Evolutionary conservation across 1,140 invertebrate species (phyloP), one percentile per base, ranked within the genome.

Genomic region (Agrilus planipennis): DNA sequence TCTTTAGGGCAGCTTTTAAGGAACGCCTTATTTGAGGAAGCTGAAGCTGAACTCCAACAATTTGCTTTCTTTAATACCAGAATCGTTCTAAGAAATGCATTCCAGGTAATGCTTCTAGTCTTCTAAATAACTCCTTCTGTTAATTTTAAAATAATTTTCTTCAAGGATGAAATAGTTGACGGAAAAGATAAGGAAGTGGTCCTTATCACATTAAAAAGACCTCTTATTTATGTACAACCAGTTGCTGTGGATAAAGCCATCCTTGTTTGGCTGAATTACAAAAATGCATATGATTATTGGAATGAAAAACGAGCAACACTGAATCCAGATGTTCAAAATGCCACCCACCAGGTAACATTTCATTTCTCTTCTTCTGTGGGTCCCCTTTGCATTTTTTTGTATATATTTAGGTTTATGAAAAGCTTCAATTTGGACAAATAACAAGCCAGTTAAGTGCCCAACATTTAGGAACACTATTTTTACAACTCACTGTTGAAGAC

Each of bases 271-370:
- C 67, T 97, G 29, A 97, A 96, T 65, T 98, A 97, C 58, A 95
- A 95, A 65, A 96, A 95, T 65, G 92, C 93, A 0, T 97, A 97
- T 55, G 92, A 97, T 58, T 97, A 96, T 65, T 98, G 93, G 92
- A 93, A 90, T 48, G 92, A 96, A 58, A 93, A 96, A 63, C 65
- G 91, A 15, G 77, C 84, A 0, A 87, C 81, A 57, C 66, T 92
- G 2, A 91, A 88, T 53, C 86, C 83, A 47, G 84, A 93, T 60
- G 84, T 90, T 16, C 62, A 87, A 9, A 79, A 79, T 32, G 83
- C 89, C 6, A 86, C 84, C 9, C 81, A 86, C 50, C 83, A 86
- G 56, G 73, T 77, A n/a, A n/a, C n/a, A n/a, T n/a, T n/a, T n/a
- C n/a, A n/a, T n/a, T n/a, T 2, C 50, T 45, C 25, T n/a, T n/a